Evolutionary conservation across 2,888 invertebrate species (phyloP), one percentile per base, ranked within the genome.

Genomic region (Leucophora obtusa): DNA sequence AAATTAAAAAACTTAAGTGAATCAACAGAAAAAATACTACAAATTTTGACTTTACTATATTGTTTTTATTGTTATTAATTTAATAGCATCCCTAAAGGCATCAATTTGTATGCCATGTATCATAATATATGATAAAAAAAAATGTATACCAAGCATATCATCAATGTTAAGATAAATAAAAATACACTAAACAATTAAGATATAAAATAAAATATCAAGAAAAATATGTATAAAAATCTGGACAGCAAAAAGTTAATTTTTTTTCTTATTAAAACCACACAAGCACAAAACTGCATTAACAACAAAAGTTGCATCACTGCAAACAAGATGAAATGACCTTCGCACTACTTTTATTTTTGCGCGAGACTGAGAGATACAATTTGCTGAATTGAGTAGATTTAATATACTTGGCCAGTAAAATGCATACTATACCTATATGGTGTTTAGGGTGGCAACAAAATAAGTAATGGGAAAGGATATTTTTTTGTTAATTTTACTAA

Each of bases 261-360:
- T 47, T 14, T n/a, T 47, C 3, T 47, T n/a, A 47, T 47, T 28
- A 8, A 53, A 38, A 0, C n/a, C 24, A 58, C 24, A 50, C 50
- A 38, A 51, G 56, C 33, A 63, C 38, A 53, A 77, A 77, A 71
- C 77, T 78, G 77, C 77, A 81, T 81, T 47, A 50, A 62, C 73
- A 77, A 59, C 77, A 65, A 73, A 77, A 77, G 77, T 81, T 81
- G 77, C 81, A 77, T 77, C 81, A 77, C 66, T 73, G 24, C 21
- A 81, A 81, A 81, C 81, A 51, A 81, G 77, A 77, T 81, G 81
- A 65, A 79, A 66, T 82, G 83, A 84, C 84, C 84, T 84, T 84
- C 84, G 84, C 83, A 84, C 83, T 84, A 84, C 83, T 83, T 82
- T 79, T 58, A 50, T 51, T 73, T 74, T 74, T 74, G 54, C 60